A percentile compares a stretch with the other conserved stretches of the same genome.
These are phyloP conservation scores for Serranus cabrilla DNA, from an alignment of 2,797 vertebrate species.

Conservation along the genomic window DNA sequence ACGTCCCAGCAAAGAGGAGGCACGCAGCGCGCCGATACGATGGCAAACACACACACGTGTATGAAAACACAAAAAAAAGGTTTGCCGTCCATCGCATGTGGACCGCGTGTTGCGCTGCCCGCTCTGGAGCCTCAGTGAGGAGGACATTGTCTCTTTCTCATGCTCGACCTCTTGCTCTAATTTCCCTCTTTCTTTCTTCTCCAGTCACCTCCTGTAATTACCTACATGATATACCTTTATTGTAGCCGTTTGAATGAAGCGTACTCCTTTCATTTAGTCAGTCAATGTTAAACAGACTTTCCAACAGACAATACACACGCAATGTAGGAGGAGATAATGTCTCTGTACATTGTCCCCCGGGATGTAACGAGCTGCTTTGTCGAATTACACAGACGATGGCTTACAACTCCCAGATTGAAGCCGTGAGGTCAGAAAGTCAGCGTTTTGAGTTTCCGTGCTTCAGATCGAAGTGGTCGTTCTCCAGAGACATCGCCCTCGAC, in stretches of 20 bases:
- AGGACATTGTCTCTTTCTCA: background rate
- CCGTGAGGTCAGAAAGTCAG: conserved; percentile 57
- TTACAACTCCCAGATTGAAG: conserved; percentile 59
- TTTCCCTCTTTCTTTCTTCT: conserved; percentile 7
- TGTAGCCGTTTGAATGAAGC: conserved; percentile 31
- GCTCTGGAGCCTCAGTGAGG: conserved; percentile 2
- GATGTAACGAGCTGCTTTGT: conserved; percentile 59
- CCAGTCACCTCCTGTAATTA: conserved; percentile 30
- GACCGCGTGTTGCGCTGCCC: background rate
- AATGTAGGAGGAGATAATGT: conserved; percentile 46
- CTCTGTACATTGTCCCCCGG: conserved; percentile 40
- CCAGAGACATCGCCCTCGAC: conserved; percentile 22
- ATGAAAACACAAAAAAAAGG: conserved; percentile 11
- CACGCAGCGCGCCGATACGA: conserved; percentile 4
- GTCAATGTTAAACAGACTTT: conserved; percentile 37
- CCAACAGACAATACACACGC: conserved; percentile 32
- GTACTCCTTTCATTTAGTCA: conserved; percentile 43
- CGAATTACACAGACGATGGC: conserved; percentile 54
- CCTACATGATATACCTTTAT: conserved; percentile 36
- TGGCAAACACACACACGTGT: background rate
- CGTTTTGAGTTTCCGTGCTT: conserved; percentile 35
- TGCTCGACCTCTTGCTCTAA: conserved; percentile 8
- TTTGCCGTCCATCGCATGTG: background rate
- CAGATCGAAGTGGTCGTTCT: conserved; percentile 49
- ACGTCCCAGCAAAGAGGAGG: conserved; percentile 2